Base-by-base conservation (phyloP, 2,888 invertebrate genomes). In the Sisyra terminalis region DNA sequence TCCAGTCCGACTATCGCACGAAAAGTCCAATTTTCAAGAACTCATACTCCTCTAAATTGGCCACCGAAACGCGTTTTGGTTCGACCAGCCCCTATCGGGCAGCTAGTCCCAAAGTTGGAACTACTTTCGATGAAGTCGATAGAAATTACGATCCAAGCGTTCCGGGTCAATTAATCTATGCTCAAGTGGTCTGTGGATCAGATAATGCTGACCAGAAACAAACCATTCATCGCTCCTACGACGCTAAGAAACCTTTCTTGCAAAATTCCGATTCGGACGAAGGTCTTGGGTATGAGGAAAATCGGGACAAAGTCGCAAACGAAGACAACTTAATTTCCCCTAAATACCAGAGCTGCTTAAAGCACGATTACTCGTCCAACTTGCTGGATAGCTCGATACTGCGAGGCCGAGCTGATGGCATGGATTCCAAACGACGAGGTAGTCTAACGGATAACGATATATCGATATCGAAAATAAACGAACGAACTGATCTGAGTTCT, bases 201-300 rank as follows among this genome's bases (percentile, higher is more conserved):
- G 50, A 57, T 42, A 58, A 57, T 13, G 46, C 48, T 13, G 51
- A 52, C 41, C 53, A 52, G 17, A 67, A 67, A 49, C 63, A 65
- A 51, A 72, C 73, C 14, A 55, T 73, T 13, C 73, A 72, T 48
- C 71, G 71, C 45, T 65, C 59, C 17, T 63, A 62, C 46, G 54
- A 52, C 16, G 15, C 64, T 59, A 49, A 62, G 63, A 56, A 64
- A 46, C 62, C 63, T n/a, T 65, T 67, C 42, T 56, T 66, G 1
- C 71, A 71, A 44, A 67, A 73, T 44, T 82, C 82, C 9, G 84
- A 84, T 55, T 84, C 83, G 55, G 84, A 83, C 50, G 84, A 84
- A 58, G 83, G 83, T 0, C 60, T 83, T n/a, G 83, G 83, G 2
- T 74, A 78, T 44, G 83, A 84, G 55, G 74, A 74, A 47, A 29